Percentiles rank a stretch among this genome's conserved stretches.
phyloP scores from a whole-genome alignment of 1,140 invertebrate species.

The Drosophila kepulauana region DNA sequence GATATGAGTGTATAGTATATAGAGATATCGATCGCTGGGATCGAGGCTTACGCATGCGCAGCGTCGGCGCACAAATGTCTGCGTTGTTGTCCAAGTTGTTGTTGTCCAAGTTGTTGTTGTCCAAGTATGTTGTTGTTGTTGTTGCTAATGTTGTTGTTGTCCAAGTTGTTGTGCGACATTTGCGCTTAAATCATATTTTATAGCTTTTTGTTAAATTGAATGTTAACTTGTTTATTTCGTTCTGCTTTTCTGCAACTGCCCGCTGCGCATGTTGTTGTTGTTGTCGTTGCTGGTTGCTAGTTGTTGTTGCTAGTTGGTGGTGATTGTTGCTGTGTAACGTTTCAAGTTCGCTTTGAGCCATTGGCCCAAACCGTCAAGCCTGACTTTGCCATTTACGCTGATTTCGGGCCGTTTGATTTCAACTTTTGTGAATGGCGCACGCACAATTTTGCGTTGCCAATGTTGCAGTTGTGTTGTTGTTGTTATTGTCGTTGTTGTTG shows the following conservation, averaged over 20 bases:
- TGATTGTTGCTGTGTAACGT: slow-evolving; percentile 37
- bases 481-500: slow-evolving; percentile 27
- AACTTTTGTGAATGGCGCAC: slow-evolving; percentile 48
- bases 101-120: slow-evolving; percentile 14
- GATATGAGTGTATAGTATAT: slow-evolving; percentile 21
- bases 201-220: slow-evolving; percentile 81
- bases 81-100: slow-evolving; percentile 35
- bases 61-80: slow-evolving; percentile 45
- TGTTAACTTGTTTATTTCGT: slow-evolving; percentile 82
- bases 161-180: slow-evolving; percentile 62
- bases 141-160: slow-evolving; percentile 24
- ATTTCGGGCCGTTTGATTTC: slow-evolving; percentile 45
- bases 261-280: neutral
- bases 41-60: slow-evolving; percentile 72
- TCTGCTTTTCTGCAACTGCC: slow-evolving; percentile 71
- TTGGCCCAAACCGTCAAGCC: slow-evolving; percentile 27
- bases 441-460: slow-evolving; percentile 48
- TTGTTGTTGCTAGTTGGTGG: slow-evolving; percentile 30
- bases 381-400: slow-evolving; percentile 44
- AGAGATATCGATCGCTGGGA: slow-evolving; percentile 58
- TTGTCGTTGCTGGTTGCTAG: slow-evolving; percentile 24
- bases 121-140: slow-evolving; percentile 13
- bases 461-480: slow-evolving; percentile 44
- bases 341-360: slow-evolving; percentile 53
- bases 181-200: slow-evolving; percentile 83